These are phyloP conservation scores for Neoarius graeffei DNA, from an alignment of 2,113 vertebrate species.

Conservation along the genomic window DNA sequence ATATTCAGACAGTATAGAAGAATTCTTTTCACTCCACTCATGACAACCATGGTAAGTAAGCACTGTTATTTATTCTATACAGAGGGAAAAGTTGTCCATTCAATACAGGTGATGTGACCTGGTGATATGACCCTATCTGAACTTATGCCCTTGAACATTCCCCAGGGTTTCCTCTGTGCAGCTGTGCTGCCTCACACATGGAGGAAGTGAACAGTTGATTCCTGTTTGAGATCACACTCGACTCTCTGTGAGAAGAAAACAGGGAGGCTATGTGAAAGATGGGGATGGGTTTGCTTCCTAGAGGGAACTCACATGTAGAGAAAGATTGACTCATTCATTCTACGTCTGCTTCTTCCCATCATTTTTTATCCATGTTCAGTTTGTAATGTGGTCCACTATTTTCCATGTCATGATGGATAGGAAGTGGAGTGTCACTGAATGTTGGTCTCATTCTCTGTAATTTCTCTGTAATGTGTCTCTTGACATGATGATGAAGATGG, in stretches of 20 bases:
- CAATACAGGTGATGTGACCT: slow-evolving; percentile 30
- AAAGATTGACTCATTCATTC: slow-evolving; percentile 47
- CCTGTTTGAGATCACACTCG: slow-evolving; percentile 38
- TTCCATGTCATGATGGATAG: slow-evolving; percentile 30
- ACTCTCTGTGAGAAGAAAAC: slow-evolving; percentile 22
- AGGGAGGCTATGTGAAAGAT: slow-evolving; percentile 10
- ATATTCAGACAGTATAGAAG: background rate
- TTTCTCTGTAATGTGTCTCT: slow-evolving; percentile 23
- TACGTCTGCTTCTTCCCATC: slow-evolving; percentile 21
- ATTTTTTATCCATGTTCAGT: slow-evolving; percentile 23
- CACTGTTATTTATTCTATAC: background rate
- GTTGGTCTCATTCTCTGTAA: background rate
- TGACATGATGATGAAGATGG: slow-evolving; percentile 27
- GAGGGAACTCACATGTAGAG: slow-evolving; percentile 35
- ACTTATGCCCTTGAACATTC: slow-evolving; percentile 32
- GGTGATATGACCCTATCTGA: slow-evolving; percentile 11
- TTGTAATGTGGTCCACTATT: slow-evolving; percentile 28
- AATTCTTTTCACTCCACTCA: background rate
- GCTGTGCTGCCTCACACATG: slow-evolving; percentile 34
- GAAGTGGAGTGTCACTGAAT: slow-evolving; percentile 40
- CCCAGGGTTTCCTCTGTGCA: slow-evolving; percentile 22
- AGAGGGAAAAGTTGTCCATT: background rate
- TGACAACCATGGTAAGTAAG: too few species aligned
- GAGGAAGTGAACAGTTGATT: slow-evolving; percentile 33
- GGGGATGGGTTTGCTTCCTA: slow-evolving; percentile 14